Percentiles rank a stretch among this genome's conserved stretches.
phyloP scores from a whole-genome alignment of 2,888 invertebrate genomes.

The Deilephila porcellus region DNA sequence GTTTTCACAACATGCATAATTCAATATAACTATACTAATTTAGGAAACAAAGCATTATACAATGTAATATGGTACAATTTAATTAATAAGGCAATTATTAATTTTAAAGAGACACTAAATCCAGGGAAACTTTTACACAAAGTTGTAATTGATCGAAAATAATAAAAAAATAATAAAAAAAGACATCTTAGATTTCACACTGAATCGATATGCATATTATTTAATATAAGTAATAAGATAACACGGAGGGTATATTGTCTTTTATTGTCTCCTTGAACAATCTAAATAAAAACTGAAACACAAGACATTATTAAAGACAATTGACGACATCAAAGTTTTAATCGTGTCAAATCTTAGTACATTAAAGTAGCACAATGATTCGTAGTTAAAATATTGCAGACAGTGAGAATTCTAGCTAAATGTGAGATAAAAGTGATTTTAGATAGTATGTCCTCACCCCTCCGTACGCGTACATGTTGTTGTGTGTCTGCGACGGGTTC shows the following conservation, averaged over 20 bases:
- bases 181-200: too few species aligned
- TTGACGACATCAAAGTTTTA: neutral
- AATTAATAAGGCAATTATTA: neutral
- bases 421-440: neutral
- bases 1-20: slow-evolving; percentile 45
- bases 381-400: neutral
- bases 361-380: neutral
- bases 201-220: too few species aligned
- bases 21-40: neutral
- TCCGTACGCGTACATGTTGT: slow-evolving; percentile 98
- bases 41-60: slow-evolving; percentile 29
- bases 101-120: neutral
- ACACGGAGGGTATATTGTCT: too few species aligned
- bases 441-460: slow-evolving; percentile 87
- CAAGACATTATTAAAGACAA: too few species aligned
- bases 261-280: too few species aligned
- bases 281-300: too few species aligned
- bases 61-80: slow-evolving; percentile 27
- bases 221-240: too few species aligned
- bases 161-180: too few species aligned
- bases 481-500: slow-evolving; percentile 99
- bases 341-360: neutral
- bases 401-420: neutral
- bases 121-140: too few species aligned
- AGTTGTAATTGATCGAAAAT: too few species aligned